Conservation (phyloP, 2,888 invertebrate species). For the Drosophila mulleri region DNA sequence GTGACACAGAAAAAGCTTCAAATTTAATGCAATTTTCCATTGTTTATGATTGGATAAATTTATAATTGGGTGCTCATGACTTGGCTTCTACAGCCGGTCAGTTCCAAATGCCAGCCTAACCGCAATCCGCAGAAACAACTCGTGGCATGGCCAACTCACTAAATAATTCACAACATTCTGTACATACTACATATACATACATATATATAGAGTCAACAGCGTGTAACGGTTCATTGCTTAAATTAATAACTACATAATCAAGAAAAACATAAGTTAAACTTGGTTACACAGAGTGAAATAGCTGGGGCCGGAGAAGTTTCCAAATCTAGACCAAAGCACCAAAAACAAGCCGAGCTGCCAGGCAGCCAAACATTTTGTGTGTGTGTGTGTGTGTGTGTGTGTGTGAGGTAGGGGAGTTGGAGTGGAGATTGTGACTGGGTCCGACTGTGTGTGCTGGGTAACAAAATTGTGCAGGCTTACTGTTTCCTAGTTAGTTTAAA, state of each 20-base stretch:
- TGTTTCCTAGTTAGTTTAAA: not conserved
- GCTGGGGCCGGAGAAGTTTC: not conserved
- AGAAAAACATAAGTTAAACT: constrained; percentile 57
- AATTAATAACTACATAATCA: constrained; percentile 78
- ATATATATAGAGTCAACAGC: constrained; percentile 25
- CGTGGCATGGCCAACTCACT: constrained; percentile 34
- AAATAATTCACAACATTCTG: constrained; percentile 63
- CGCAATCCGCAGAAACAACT: constrained; percentile 32
- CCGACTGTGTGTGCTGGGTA: not conserved
- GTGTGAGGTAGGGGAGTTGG: not conserved
- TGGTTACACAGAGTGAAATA: constrained; percentile 4
- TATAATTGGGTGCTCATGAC: constrained; percentile 38
- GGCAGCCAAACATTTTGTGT: constrained; percentile 27
- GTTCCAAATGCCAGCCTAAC: constrained; percentile 19
- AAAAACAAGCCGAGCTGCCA: constrained; percentile 15
- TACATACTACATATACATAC: not conserved
- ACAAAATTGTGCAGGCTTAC: too few relatives aligned
- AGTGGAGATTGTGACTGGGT: constrained; percentile 9
- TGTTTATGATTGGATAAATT: constrained; percentile 34
- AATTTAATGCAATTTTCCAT: constrained; percentile 19
- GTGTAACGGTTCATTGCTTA: constrained; percentile 71
- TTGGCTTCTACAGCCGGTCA: constrained; percentile 8
- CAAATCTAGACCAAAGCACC: not conserved
- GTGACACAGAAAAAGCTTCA: not conserved
- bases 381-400: too few relatives aligned